Evolutionary conservation across 2,888 invertebrate species (phyloP), one percentile per base, ranked within the genome.

Genomic region (Drosophila demipolita): DNA sequence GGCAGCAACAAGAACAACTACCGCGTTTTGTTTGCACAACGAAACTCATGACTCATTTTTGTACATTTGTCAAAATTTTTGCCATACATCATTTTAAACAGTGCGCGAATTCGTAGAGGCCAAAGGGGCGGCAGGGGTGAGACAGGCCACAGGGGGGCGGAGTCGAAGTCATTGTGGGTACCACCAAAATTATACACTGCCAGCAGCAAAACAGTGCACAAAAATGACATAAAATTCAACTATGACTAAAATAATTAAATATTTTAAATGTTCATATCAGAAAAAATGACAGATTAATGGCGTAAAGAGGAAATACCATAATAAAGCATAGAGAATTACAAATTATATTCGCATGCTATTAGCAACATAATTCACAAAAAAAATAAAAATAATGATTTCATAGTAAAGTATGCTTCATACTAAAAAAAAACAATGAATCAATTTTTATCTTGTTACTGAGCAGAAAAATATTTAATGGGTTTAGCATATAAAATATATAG

Each of bases 31-130:
- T 89, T 87, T 89, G 86, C 72, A 73, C 79, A 75, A 82, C 84
- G 83, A 85, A 45, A 81, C 90, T 89, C 90, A 90, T 90, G 90
- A 90, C 91, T 90, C 91, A 91, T 90, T 90, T 90, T 90, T 84
- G 87, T 83, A 84, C 90, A 91, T 90, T 90, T 90, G 91, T 90
- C 90, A 91, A 90, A 91, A 81, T 89, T 85, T 82, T 78, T 69
- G 91, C 91, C 81, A 90, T 90, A 79, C 91, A 90, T 90, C 90
- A 90, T 91, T 89, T 91, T 83, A 90, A 90, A 87, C 87, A 87
- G 87, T 75, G 86, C 67, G 69, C 82, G 66, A 61, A 42, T 78
- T 33, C n/a, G 58, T 17, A 32, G 61, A 29, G 60, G 64, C 55
- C 36, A 75, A 36, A 20, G 0, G n/a, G 49, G 49, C 2, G 38